phyloP scores from a whole-genome alignment of 2,797 vertebrate genomes.

The Poeciliopsis gracilis region DNA sequence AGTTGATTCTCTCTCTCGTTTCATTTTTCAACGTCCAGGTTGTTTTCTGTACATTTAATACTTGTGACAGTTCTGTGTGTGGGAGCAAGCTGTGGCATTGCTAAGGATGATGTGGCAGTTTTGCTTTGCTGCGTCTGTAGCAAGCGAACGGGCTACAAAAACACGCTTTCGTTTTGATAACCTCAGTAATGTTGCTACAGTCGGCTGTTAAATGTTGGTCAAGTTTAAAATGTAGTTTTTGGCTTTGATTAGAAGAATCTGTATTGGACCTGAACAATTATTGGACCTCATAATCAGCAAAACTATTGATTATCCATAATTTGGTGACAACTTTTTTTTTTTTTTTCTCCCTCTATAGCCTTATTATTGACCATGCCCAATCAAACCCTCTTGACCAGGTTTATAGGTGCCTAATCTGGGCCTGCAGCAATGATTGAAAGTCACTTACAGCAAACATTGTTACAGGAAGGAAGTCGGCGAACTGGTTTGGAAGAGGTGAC shows the following conservation, averaged over 20 bases:
- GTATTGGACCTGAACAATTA: no score
- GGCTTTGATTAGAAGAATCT: not conserved
- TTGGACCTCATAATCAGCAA: not conserved
- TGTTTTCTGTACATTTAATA: conserved; percentile 14
- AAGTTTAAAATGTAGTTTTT: not conserved
- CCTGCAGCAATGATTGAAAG: conserved; percentile 56
- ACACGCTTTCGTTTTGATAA: conserved; percentile 19
- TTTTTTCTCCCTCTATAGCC: conserved; percentile 37
- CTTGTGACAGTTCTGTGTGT: conserved; percentile 27
- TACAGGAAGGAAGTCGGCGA: conserved; percentile 11
- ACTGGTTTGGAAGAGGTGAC: not conserved
- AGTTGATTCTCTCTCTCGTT: not conserved
- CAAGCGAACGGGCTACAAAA: conserved; percentile 29
- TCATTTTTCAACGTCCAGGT: not conserved
- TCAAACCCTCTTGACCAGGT: conserved; percentile 39
- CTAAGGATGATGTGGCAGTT: conserved; percentile 79
- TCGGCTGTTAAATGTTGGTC: conserved; percentile 24
- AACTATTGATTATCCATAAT: conserved; percentile 17
- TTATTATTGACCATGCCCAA: conserved; percentile 25
- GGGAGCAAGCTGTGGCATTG: conserved; percentile 57
- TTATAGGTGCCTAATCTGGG: conserved; percentile 58
- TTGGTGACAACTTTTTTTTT: conserved; percentile 54
- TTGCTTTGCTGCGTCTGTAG: conserved; percentile 67
- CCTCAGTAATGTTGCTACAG: not conserved
- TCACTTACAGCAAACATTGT: conserved; percentile 31